A percentile compares a stretch with the other conserved stretches of the same genome.
Evolutionary conservation across 2,113 vertebrate genomes (phyloP).

Genomic region (Callithrix jacchus): DNA sequence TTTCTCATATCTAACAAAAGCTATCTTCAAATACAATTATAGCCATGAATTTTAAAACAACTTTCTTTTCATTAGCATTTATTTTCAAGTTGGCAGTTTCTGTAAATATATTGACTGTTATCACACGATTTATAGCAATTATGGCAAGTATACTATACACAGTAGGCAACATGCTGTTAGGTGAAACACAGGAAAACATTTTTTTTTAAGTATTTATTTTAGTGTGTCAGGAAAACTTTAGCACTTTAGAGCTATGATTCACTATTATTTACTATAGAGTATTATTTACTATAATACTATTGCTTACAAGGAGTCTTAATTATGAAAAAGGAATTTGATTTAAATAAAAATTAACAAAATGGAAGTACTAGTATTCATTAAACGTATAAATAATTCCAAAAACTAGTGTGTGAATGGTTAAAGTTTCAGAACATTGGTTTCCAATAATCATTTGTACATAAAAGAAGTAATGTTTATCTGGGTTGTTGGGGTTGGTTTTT

Average conservation of each 20-base stretch:
- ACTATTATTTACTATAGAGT: too few relatives aligned
- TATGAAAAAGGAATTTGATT: not conserved
- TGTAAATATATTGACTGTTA: not conserved
- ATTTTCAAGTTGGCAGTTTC: conserved; percentile 50
- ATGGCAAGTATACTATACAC: not conserved
- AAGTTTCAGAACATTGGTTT: not conserved
- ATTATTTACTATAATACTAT: not conserved
- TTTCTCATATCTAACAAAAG: not conserved
- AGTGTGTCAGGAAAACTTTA: not conserved
- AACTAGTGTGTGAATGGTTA: not conserved
- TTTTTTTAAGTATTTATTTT: not conserved
- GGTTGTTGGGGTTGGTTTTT: not conserved
- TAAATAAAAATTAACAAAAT: conserved; percentile 4
- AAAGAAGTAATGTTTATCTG: not conserved
- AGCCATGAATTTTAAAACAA: conserved; percentile 20
- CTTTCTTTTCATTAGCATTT: conserved; percentile 16
- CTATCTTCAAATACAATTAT: not conserved
- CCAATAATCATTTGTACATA: not conserved
- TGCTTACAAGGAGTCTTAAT: not conserved
- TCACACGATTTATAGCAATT: not conserved
- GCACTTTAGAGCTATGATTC: not conserved
- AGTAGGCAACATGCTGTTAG: conserved; percentile 15
- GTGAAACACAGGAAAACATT: not conserved
- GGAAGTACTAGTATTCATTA: not conserved
- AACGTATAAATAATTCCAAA: conserved; percentile 4